These are phyloP conservation scores for Caenorhabditis briggsae DNA, from an alignment of 1,140 invertebrate species.

Conservation along the genomic window DNA sequence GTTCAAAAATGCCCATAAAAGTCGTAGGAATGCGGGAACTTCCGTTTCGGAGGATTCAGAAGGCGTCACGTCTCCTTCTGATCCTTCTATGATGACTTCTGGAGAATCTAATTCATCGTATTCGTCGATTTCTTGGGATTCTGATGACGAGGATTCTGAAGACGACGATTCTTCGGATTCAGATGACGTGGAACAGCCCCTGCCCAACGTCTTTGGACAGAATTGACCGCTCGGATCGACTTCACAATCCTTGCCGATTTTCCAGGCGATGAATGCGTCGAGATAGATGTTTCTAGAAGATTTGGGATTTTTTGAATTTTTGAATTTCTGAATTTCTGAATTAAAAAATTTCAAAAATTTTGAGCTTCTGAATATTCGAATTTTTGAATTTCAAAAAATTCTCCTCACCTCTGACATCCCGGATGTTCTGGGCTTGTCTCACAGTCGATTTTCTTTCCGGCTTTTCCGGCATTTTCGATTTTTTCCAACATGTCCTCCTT, in stretches of 20 bases:
- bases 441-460: neutral
- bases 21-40: too few species aligned
- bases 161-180: neutral
- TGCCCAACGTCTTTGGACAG: neutral
- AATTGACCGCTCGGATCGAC: neutral
- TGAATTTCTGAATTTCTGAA: neutral
- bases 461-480: neutral
- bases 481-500: too few species aligned
- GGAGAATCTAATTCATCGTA: too few species aligned
- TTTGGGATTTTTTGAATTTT: too few species aligned
- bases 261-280: constrained; percentile 6
- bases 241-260: neutral
- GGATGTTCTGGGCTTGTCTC: neutral
- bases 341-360: too few species aligned
- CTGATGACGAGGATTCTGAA: neutral
- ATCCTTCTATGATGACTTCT: too few species aligned
- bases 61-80: too few species aligned
- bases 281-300: neutral
- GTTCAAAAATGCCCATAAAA: too few species aligned
- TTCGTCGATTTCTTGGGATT: neutral
- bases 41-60: too few species aligned
- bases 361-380: too few species aligned
- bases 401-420: neutral
- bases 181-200: too few species aligned
- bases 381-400: neutral